A percentile compares a stretch with the other conserved stretches of the same genome.
These are phyloP conservation scores for Cariama cristata DNA, from an alignment of 2,113 vertebrate species.

Conservation along the genomic window DNA sequence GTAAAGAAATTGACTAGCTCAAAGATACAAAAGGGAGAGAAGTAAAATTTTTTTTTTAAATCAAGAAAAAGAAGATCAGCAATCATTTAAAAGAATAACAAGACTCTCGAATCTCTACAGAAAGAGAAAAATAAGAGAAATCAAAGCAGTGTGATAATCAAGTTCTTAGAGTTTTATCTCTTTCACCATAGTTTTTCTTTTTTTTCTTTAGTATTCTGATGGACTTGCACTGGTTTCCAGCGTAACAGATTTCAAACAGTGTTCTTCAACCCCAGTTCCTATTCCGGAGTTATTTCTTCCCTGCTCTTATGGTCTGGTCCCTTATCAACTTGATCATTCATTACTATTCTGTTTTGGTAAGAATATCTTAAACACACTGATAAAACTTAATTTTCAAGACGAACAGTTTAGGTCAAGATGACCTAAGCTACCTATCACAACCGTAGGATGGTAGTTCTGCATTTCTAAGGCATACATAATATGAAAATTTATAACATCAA, in stretches of 20 bases:
- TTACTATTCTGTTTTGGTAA: not conserved
- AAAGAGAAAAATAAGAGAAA: not conserved
- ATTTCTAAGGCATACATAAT: not conserved
- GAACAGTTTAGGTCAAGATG: not conserved
- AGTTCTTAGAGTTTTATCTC: not conserved
- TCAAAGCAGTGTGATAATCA: not conserved
- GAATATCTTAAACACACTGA: not conserved
- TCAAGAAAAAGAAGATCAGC: not conserved
- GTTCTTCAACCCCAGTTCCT: not conserved
- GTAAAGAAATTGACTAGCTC: not conserved
- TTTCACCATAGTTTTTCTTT: not conserved
- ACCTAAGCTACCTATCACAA: not conserved
- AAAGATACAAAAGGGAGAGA: not conserved
- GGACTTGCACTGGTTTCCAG: not conserved
- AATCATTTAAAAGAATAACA: not conserved
- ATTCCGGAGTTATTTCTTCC: not conserved
- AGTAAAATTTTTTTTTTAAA: not conserved
- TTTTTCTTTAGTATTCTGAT: not conserved
- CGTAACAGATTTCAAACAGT: not conserved
- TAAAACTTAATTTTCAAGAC: not conserved
- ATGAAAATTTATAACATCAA: not conserved
- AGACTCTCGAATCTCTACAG: not conserved
- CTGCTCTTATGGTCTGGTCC: not conserved
- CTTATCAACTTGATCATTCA: rapidly evolving
- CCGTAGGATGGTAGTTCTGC: not conserved